These are phyloP conservation scores for Xenopus tropicalis DNA, from an alignment of 2,113 vertebrate species.

Conservation along the genomic window DNA sequence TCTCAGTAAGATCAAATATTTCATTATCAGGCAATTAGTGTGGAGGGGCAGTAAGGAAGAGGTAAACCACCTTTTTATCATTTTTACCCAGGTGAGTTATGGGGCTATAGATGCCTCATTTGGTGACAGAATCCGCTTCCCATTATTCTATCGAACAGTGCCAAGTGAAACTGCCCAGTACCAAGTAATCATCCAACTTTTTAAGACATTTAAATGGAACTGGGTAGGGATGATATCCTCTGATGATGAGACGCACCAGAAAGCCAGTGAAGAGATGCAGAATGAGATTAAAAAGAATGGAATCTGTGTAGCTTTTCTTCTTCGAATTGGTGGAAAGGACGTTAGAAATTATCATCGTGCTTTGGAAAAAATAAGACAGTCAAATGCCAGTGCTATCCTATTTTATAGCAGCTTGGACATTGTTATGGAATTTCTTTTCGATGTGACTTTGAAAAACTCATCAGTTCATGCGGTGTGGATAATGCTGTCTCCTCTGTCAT, in stretches of 20 bases:
- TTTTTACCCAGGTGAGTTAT: constrained; percentile 15
- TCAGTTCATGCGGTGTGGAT: background rate
- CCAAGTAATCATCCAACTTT: constrained; percentile 6
- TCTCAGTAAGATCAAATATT: too few species aligned
- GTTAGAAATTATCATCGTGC: background rate
- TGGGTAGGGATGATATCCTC: background rate
- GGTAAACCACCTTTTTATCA: too few species aligned
- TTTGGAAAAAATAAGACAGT: background rate
- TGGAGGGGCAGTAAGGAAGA: too few species aligned
- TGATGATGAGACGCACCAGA: background rate
- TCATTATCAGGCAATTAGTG: too few species aligned
- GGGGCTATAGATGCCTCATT: background rate
- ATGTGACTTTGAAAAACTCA: too few species aligned
- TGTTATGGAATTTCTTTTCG: background rate
- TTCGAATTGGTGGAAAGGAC: background rate
- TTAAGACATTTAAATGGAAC: background rate
- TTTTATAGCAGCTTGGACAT: background rate
- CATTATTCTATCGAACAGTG: background rate
- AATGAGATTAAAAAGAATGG: background rate
- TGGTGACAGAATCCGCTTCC: background rate
- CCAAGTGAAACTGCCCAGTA: background rate
- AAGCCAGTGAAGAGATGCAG: background rate
- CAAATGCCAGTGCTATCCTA: background rate
- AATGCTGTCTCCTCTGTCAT: background rate
- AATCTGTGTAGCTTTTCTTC: constrained; percentile 1